Evolutionary conservation across 2,888 invertebrate genomes (phyloP), one percentile per base, ranked within the genome.

Genomic region (Ischnus inquisitorius): DNA sequence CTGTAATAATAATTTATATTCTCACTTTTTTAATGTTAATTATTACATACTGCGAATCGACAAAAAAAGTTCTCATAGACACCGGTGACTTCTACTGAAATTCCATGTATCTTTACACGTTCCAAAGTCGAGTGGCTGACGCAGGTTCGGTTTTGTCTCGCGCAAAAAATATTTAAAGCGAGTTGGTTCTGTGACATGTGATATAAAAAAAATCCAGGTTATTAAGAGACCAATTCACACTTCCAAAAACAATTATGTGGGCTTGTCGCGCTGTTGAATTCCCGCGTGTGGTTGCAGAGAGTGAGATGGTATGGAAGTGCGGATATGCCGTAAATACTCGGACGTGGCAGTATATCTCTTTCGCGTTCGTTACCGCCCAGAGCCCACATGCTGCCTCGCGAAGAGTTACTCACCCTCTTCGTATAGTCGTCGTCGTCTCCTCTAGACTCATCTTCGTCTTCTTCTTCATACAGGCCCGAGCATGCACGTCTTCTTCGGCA

Each of bases 291-390:
- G 88, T 87, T 88, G 89, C 87, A 88, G 88, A 89, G 88, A 25
- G 74, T n/a, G 51, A 64, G 48, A 60, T n/a, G 22, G 60, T 46
- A 46, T 62, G 74, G 69, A 88, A 89, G 92, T 90, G 90, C 91
- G 91, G 91, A 93, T 92, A 92, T 90, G 92, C 93, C 93, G 92
- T 93, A 93, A 93, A 93, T 93, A 93, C 92, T 91, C 90, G 88
- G 82, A 87, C 90, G 89, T 89, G 86, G 91, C 91, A 90, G 92
- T 93, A 93, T 92, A 93, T 93, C 93, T 93, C 92, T 90, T 92
- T 92, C 92, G 91, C 89, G 89, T 90, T 90, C 91, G 90, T 91
- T 90, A 90, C 91, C 92, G 92, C 93, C 93, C 93, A 88, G 85
- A 92, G 93, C 60, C 46, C 93, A 93, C 93, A 92, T 93, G 93